Evolutionary conservation across 2,888 invertebrate species (phyloP).

Genomic region (Tinea semifulvella): DNA sequence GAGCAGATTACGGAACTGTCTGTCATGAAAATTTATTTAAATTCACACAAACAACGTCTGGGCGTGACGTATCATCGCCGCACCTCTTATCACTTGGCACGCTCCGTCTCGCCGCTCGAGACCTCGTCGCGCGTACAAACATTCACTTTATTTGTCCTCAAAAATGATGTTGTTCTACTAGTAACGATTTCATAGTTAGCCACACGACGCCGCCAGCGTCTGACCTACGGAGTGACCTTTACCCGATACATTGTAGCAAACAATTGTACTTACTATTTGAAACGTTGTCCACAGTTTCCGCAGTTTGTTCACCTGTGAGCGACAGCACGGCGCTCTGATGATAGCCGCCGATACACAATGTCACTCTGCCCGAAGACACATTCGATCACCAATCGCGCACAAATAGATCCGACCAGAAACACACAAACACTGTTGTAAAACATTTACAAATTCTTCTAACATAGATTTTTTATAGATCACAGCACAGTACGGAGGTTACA

Average conservation of each 20-base stretch:
- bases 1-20: constrained; percentile 66
- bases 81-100: constrained; percentile 67
- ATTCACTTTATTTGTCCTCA: constrained; percentile 7
- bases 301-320: constrained; percentile 53
- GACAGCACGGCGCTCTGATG: constrained; percentile 48
- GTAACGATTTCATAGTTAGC: constrained; percentile 9
- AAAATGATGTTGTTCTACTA: not conserved
- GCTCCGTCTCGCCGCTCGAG: constrained; percentile 52
- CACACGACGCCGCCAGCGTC: not conserved
- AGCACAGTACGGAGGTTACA: constrained; percentile 50
- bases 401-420: constrained; percentile 25
- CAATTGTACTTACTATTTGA: constrained; percentile 54
- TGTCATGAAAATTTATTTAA: constrained; percentile 67
- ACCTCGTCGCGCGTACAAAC: constrained; percentile 10
- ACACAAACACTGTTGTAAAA: constrained; percentile 8
- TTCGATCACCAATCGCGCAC: constrained; percentile 33
- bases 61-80: constrained; percentile 66
- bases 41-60: constrained; percentile 68
- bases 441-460: constrained; percentile 8
- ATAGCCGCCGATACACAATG: constrained; percentile 41
- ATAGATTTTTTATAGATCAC: constrained; percentile 13
- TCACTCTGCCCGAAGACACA: constrained; percentile 39
- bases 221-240: constrained; percentile 8
- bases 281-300: constrained; percentile 57
- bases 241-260: not conserved